A percentile compares a stretch with the other conserved stretches of the same genome.
Evolutionary conservation across 2,113 vertebrate species (phyloP).

Genomic region (Fukomys damarensis): DNA sequence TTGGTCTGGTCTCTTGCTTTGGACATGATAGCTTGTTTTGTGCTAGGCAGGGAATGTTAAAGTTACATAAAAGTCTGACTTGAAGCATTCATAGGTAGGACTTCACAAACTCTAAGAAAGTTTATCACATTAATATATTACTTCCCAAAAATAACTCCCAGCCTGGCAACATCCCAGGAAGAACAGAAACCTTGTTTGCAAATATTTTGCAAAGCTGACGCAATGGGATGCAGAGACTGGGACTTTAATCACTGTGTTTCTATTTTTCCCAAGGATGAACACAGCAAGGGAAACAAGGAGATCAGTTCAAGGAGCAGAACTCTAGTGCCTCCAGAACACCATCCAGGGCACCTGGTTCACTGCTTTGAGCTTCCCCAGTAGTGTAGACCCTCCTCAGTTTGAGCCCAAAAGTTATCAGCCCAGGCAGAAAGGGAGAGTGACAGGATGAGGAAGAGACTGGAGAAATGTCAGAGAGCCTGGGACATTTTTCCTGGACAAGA

Average conservation of each 20-base stretch:
- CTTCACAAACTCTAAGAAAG: not conserved
- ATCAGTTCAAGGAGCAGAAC: not conserved
- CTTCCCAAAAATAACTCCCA: conserved; percentile 22
- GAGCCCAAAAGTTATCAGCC: not conserved
- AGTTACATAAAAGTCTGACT: not conserved
- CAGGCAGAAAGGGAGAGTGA: not conserved
- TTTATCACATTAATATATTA: not conserved
- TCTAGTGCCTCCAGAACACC: not conserved
- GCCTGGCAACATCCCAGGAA: not conserved
- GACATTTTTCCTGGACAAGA: not conserved
- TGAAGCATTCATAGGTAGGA: not conserved
- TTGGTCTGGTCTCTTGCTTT: not conserved
- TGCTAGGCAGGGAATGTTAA: not conserved
- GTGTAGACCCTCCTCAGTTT: not conserved
- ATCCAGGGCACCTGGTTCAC: rapidly evolving
- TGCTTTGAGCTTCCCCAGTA: not conserved
- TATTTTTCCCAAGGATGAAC: not conserved
- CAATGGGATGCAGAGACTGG: not conserved
- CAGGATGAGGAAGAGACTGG: not conserved
- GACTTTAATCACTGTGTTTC: not conserved
- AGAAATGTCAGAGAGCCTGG: not conserved
- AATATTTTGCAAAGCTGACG: not conserved
- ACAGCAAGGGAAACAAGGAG: not conserved
- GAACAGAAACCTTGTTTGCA: not conserved
- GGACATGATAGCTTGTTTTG: not conserved